Conservation (phyloP, 1,140 invertebrate genomes). For the Helicoverpa armigera region DNA sequence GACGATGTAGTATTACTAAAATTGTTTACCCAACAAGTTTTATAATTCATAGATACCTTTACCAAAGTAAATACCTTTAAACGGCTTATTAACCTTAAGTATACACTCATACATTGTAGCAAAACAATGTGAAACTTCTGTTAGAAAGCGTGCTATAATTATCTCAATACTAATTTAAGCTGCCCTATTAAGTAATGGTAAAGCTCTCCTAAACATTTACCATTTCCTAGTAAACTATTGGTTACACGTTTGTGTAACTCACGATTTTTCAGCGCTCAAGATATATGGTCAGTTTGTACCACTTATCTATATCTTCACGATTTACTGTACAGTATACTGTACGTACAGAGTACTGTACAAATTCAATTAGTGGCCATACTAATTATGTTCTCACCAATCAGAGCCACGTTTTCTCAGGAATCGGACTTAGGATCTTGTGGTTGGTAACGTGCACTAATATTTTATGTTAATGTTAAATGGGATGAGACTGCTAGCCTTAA, state of each 20-base stretch:
- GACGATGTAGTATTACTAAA: no score
- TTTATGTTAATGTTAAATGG: not conserved
- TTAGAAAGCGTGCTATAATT: conserved; percentile 38
- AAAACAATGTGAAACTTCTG: conserved; percentile 25
- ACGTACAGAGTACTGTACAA: not conserved
- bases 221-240: conserved; percentile 15
- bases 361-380: conserved; percentile 36
- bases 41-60: no score
- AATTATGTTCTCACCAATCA: conserved; percentile 44
- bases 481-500: not conserved
- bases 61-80: not conserved
- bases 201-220: conserved; percentile 28
- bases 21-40: no score
- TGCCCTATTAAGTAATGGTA: conserved; percentile 39
- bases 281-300: conserved; percentile 36
- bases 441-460: not conserved
- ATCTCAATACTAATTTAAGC: conserved; percentile 34
- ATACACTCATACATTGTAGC: not conserved
- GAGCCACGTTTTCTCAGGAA: conserved; percentile 4
- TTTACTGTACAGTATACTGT: not conserved
- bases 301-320: conserved; percentile 42
- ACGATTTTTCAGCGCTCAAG: conserved; percentile 37
- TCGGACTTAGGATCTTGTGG: not conserved
- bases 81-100: not conserved
- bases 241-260: conserved; percentile 36